Evolutionary conservation across 2,113 vertebrate genomes (phyloP).

Genomic region (Polyodon spathula): DNA sequence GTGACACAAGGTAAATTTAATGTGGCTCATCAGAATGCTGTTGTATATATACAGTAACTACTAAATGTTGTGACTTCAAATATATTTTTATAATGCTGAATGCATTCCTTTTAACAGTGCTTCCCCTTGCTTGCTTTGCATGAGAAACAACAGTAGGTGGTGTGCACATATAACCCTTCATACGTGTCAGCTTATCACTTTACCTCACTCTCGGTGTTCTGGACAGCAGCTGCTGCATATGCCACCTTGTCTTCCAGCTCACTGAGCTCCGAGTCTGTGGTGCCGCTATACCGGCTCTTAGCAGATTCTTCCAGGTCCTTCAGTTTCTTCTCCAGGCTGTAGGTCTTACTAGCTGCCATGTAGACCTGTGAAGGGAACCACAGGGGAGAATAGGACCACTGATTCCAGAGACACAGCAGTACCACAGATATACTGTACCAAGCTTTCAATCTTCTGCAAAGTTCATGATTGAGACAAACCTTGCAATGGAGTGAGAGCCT

Average conservation of each 20-base stretch:
- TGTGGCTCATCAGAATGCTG: no score
- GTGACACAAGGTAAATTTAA: no score
- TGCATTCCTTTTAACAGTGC: no score
- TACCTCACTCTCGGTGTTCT: conserved; percentile 61
- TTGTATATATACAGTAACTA: no score
- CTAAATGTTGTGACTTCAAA: no score
- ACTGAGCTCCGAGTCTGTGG: conserved; percentile 57
- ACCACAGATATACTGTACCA: no score
- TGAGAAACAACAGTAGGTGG: no score
- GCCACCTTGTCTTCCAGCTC: conserved; percentile 79
- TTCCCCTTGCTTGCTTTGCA: no score
- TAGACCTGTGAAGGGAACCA: conserved; percentile 55
- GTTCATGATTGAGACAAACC: no score
- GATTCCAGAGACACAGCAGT: background rate
- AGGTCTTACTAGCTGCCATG: conserved; percentile 50
- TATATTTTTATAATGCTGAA: no score
- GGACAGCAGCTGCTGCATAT: conserved; percentile 56
- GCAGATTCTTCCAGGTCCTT: conserved; percentile 37
- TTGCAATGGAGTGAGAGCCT: no score
- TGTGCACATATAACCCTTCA: background rate
- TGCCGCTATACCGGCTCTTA: conserved; percentile 29
- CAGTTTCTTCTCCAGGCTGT: conserved; percentile 28
- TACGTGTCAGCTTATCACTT: background rate
- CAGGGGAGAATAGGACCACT: background rate
- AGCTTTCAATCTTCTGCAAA: no score